Base-by-base conservation (phyloP, 2,113 vertebrate genomes). In the Tenebrosternarchus preto region DNA sequence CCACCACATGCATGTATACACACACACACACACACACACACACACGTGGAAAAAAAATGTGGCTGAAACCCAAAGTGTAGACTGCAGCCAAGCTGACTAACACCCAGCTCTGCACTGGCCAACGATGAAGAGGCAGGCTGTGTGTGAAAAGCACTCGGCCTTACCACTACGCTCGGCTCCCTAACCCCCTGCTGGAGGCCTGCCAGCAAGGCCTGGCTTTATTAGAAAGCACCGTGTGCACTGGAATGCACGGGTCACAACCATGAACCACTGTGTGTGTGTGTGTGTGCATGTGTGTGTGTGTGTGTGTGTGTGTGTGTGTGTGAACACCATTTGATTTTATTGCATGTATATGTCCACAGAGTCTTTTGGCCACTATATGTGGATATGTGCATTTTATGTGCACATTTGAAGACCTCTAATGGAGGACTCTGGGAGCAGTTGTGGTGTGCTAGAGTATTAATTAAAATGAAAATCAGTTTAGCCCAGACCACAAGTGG, bases 401-500 rank as follows among this genome's bases (percentile, higher is more conserved):
- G 80, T 53, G 46, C 43, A 77, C 43, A 77, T 82, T 90, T 93
- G 89, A 92, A 92, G 78, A 91, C 91, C 92, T 93, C 90, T 93
- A 94, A 95, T 93, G 92, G 91, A 93, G 91, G 94, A 91, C 92
- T 90, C 86, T 91, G 6, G 88, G 92, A 92, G 90, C 90, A 90
- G 89, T 90, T 92, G 89, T 93, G 91, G 93, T 93, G 91, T 93
- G 93, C 92, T 91, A 86, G 93, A 92, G 92, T 93, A 94, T 95
- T 96, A 94, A 95, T 95, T 95, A 94, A 94, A 94, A 93, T 93
- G 92, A 93, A 93, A 93, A 95, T 94, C 93, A 94, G 94, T 94
- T 95, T 94, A 93, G 92, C 86, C 85, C 89, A 89, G 91, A 89
- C 92, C 93, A 91, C 92, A 92, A 91, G 91, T 93, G 93, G 94